phyloP scores from a whole-genome alignment of 2,888 invertebrate genomes.

The Apamea crenata region DNA sequence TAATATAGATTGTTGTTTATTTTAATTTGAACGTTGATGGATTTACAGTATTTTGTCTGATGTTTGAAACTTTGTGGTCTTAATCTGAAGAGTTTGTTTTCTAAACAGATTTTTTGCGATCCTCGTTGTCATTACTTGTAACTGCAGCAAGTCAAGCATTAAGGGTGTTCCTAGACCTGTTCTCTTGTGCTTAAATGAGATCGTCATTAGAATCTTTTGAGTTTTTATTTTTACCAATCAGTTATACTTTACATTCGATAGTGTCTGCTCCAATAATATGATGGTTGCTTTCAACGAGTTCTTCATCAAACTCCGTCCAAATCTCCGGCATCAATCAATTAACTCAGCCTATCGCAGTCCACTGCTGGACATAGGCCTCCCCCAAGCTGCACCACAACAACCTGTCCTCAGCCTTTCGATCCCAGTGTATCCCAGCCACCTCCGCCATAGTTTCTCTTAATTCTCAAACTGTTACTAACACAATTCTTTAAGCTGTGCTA shows the following conservation, averaged over 20 bases:
- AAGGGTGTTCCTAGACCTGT: not conserved
- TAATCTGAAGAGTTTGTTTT: not conserved
- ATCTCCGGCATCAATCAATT: not conserved
- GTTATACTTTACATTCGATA: not conserved
- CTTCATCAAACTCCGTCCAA: not conserved
- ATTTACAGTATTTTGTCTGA: slow-evolving; percentile 34
- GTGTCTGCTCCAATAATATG: not conserved
- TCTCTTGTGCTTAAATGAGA: not conserved
- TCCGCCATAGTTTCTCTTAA: not conserved
- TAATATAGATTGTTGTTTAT: slow-evolving; percentile 44
- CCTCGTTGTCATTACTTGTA: not conserved
- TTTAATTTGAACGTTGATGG: slow-evolving; percentile 51
- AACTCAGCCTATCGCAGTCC: not conserved
- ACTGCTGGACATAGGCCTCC: not conserved
- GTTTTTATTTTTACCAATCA: not conserved
- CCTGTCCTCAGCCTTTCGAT: not conserved
- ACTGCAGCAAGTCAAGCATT: not conserved
- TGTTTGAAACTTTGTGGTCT: slow-evolving; percentile 11
- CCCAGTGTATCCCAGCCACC: not conserved
- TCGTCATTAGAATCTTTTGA: not conserved
- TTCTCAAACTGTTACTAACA: not conserved
- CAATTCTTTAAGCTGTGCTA: not conserved
- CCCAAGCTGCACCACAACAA: not conserved
- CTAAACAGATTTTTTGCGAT: not conserved
- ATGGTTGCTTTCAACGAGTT: not conserved